phyloP scores from a whole-genome alignment of 53 echinoderm and acorn worm species.

The Henricia sp. region DNA sequence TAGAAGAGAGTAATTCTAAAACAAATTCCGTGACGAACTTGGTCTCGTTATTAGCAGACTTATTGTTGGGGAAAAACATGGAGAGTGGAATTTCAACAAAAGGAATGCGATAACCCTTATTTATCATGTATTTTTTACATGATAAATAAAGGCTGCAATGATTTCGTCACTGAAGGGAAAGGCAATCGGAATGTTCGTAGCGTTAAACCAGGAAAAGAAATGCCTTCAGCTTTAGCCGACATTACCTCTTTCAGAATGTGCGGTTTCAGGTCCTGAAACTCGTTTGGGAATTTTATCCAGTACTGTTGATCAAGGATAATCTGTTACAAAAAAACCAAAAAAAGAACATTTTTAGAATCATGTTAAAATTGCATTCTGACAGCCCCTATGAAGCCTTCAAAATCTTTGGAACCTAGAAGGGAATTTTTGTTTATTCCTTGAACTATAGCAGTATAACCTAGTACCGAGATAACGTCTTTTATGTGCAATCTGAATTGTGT shows the following conservation, averaged over 20 bases:
- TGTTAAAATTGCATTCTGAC: background rate
- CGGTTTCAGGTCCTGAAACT: background rate
- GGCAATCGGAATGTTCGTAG: too few relatives aligned
- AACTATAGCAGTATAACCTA: background rate
- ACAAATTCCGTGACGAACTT: background rate
- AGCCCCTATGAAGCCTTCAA: background rate
- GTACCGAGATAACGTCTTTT: background rate
- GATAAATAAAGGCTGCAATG: background rate
- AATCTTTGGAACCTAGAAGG: background rate
- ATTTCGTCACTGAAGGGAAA: background rate
- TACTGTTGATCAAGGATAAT: background rate
- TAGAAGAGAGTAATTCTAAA: background rate
- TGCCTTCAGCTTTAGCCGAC: background rate
- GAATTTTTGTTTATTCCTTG: slow-evolving; percentile 9
- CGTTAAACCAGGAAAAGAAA: too few relatives aligned
- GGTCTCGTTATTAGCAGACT: background rate
- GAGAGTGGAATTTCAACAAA: too few relatives aligned
- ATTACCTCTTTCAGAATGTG: background rate
- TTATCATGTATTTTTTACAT: background rate
- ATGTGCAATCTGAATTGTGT: background rate
- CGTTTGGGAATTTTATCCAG: too few relatives aligned
- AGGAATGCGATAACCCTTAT: too few relatives aligned
- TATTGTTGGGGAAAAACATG: background rate
- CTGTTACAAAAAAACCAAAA: background rate
- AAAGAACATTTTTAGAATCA: background rate